Evolutionary conservation across 2,113 vertebrate species (phyloP), one percentile per base, ranked within the genome.

Genomic region (Donacobius atricapilla): DNA sequence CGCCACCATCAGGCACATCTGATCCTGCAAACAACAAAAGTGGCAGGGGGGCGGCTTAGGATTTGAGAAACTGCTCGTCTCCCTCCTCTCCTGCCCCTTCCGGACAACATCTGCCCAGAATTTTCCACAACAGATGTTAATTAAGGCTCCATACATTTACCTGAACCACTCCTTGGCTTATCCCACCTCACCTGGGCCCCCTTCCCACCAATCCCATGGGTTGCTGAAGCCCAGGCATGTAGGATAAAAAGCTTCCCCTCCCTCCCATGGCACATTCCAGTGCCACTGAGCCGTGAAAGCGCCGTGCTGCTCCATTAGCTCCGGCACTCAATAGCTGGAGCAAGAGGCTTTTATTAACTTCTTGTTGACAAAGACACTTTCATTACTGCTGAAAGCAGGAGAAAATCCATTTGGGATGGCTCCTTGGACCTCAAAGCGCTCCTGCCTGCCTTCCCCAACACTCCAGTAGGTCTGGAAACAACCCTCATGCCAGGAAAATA

Each of bases 1-100:
- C 0, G 98, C 98, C 61, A 99, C 99, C 98, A 99, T 98, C 85
- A 99, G 96, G 92, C 99, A 99, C 80, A 98, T 97, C 69, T 99
- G 99, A 56, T 99, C 99, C 99, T 99, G 91, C 7, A 20, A 39
- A 73, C 64, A 10, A 63, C 2, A 73, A 24, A 82, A 28, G 57
- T 0, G 37, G 5, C 17, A 9, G 28, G 44, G 23, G 48, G 85
- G 21, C 1, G 2, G 33, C 25, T 22, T 1, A n/a, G 28, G 56
- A 61, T n/a, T 3, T 30, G 42, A 50, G 23, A 58, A 82, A 42
- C 13, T 7, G 17, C 48, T 21, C 11, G 5, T 51, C 45, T 39
- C 21, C 13, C 24, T 65, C 56, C 5, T 19, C 45, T 30, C 19
- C 11, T 73, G 18, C 28, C 30, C 35, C 9, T 68, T 39, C 17